Conservation (phyloP, 1,140 invertebrate genomes). For the Melipona quadrifasciata region DNA sequence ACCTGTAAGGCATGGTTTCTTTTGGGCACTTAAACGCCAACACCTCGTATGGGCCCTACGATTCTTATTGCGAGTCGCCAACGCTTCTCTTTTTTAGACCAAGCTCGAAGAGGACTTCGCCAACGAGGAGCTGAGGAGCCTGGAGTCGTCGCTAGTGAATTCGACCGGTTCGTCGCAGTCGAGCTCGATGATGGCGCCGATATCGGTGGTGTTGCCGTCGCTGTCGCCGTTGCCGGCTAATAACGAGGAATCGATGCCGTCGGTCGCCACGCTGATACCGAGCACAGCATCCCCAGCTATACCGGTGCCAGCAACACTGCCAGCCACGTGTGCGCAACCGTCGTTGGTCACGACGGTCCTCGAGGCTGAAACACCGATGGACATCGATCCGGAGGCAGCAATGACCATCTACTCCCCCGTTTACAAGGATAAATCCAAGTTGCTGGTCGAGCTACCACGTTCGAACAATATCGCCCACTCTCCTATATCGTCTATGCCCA, state of each 20-base stretch:
- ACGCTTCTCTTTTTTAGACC: constrained; percentile 73
- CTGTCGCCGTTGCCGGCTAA: constrained; percentile 72
- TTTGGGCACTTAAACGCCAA: constrained; percentile 74
- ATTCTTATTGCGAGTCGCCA: constrained; percentile 57
- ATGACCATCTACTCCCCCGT: constrained; percentile 71
- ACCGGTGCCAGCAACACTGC: constrained; percentile 60
- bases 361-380: constrained; percentile 70
- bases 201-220: constrained; percentile 76
- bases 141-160: constrained; percentile 67
- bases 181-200: constrained; percentile 71
- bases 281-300: constrained; percentile 49
- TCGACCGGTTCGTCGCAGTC: constrained; percentile 50
- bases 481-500: constrained; percentile 66
- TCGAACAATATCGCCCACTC: constrained; percentile 63
- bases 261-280: constrained; percentile 68
- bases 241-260: constrained; percentile 46
- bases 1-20: constrained; percentile 82
- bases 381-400: constrained; percentile 65
- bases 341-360: constrained; percentile 53
- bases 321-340: constrained; percentile 55
- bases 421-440: constrained; percentile 74
- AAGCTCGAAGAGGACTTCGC: constrained; percentile 80
- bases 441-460: constrained; percentile 71
- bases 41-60: constrained; percentile 36
- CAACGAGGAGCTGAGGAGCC: constrained; percentile 73